Evolutionary conservation across 2,797 vertebrate genomes (phyloP), one percentile per base, ranked within the genome.

Genomic region (Microctenopoma steveboyesi): DNA sequence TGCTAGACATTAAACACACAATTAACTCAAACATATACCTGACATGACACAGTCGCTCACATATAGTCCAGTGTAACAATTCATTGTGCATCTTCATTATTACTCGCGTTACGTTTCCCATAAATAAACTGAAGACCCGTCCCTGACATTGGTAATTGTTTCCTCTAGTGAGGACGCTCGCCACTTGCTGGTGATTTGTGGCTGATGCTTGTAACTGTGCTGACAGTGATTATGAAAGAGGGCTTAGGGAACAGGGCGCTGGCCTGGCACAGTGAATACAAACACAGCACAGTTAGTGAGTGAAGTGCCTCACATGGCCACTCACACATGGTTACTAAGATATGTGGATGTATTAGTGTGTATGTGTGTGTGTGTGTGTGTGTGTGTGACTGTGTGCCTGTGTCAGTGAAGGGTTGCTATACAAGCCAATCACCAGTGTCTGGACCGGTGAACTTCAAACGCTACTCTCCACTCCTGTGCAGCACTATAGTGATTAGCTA

Each of bases 401-500:
- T 74, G 72, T 74, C 6, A 27, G 59, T 74, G 57, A 62, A 68
- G 68, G 76, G 78, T 54, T 27, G 27, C 66, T 22, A 80, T 68
- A 79, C 48, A 66, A 67, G 76, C 79, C 86, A 91, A 91, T 91
- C 83, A 89, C 76, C 40, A 0, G 48, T 4, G 77, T 84, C 76
- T 76, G 58, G 79, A 61, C 52, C 62, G 15, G 60, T 33, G 66
- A 87, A 88, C 93, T 93, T 92, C 89, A 92, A 91, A 81, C 65
- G 60, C 56, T 3, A 72, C 81, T 63, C 87, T 84, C 54, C 74
- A 66, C 78, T 90, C 62, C 49, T 49, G 62, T 73, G 73, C 1
- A 66, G 83, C 87, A 83, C 88, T 86, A 82, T 53, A 59, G 72
- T 93, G 92, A 93, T 93, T 93, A 91, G 86, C 51, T 57, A 69